Conservation (phyloP, 2,888 invertebrate genomes). For the Eilema sororculum region DNA sequence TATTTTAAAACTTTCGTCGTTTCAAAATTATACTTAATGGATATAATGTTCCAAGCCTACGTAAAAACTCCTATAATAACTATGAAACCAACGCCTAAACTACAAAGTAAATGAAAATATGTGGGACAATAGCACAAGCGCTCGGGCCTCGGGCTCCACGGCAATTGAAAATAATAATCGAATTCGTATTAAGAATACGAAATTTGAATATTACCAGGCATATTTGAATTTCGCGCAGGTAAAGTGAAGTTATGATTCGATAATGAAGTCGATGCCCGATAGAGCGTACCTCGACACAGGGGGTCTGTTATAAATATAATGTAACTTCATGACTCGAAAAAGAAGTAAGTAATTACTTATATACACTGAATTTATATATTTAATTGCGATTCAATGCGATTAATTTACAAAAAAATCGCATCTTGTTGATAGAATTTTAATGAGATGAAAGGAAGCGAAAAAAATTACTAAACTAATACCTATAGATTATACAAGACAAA, state of each 20-base stretch:
- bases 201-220: conserved; percentile 78
- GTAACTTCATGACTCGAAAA: conserved; percentile 19
- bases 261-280: conserved; percentile 20
- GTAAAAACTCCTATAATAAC: conserved; percentile 46
- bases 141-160: conserved; percentile 66
- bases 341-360: conserved; percentile 23
- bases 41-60: conserved; percentile 51
- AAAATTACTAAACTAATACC: not conserved
- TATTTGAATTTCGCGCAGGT: conserved; percentile 78
- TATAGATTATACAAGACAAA: not conserved
- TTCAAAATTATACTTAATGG: conserved; percentile 39
- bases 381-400: not conserved
- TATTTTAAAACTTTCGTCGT: conserved; percentile 28
- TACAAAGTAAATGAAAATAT: conserved; percentile 57
- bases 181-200: conserved; percentile 81
- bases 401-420: not conserved
- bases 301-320: conserved; percentile 15
- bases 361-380: conserved; percentile 13
- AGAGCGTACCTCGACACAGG: conserved; percentile 15
- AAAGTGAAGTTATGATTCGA: conserved; percentile 12
- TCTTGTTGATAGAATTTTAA: not conserved
- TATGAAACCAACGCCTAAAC: conserved; percentile 51
- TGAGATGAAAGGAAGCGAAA: not conserved
- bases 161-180: conserved; percentile 84
- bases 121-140: conserved; percentile 71